Evolutionary conservation across 2,888 invertebrate genomes (phyloP).

Genomic region (Hyposoter dolosus): DNA sequence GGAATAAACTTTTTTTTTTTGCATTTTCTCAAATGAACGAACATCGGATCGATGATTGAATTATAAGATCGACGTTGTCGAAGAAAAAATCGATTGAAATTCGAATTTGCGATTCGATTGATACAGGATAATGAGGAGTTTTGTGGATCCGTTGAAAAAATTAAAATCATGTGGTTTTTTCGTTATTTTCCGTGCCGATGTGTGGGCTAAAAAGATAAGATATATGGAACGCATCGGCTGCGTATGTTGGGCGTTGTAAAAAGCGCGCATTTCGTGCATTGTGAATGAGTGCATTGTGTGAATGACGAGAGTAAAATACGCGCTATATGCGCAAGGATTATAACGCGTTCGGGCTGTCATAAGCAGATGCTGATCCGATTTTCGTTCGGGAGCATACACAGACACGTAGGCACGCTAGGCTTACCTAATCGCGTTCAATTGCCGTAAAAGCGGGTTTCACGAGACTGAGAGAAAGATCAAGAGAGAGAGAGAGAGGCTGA

Average conservation of each 20-base stretch:
- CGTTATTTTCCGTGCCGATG: not conserved
- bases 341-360: conserved; percentile 80
- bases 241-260: conserved; percentile 62
- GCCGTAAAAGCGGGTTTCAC: conserved; percentile 80
- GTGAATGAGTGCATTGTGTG: conserved; percentile 62
- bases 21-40: too few relatives aligned
- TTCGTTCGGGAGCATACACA: conserved; percentile 69
- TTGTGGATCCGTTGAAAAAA: not conserved
- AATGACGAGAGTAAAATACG: conserved; percentile 62
- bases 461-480: conserved; percentile 44
- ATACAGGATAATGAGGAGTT: not conserved
- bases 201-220: not conserved
- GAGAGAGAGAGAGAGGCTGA: conserved; percentile 3
- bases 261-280: conserved; percentile 60
- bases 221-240: not conserved
- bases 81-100: not conserved
- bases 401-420: conserved; percentile 66
- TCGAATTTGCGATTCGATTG: not conserved
- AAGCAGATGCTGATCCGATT: conserved; percentile 83
- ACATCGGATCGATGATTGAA: too few relatives aligned
- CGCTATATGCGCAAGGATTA: conserved; percentile 74
- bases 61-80: too few relatives aligned
- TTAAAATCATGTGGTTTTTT: not conserved
- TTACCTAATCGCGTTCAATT: conserved; percentile 82
- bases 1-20: too few relatives aligned